These are phyloP conservation scores for Trochalopteron elliotii DNA, from an alignment of 2,113 vertebrate species.

Conservation along the genomic window DNA sequence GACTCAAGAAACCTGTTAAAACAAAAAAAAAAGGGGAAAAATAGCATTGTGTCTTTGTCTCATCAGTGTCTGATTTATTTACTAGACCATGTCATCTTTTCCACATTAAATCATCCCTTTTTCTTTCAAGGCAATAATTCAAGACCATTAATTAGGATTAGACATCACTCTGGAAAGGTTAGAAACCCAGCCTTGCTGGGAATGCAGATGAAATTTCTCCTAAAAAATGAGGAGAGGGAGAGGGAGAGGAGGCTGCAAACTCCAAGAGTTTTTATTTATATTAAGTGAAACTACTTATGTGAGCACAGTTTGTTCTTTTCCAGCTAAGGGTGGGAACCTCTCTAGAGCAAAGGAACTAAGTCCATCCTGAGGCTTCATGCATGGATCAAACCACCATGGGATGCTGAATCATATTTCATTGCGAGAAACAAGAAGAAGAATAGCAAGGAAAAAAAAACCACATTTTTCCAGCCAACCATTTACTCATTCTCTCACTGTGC, in stretches of 20 bases:
- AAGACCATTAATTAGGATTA: background rate
- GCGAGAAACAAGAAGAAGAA: background rate
- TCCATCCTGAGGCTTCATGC: background rate
- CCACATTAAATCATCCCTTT: background rate
- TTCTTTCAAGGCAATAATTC: background rate
- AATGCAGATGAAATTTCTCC: background rate
- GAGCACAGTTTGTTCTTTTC: background rate
- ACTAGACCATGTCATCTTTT: background rate
- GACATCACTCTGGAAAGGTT: background rate
- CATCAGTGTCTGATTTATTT: background rate
- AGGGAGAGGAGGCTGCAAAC: background rate
- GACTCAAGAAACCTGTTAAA: background rate
- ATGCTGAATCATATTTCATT: background rate
- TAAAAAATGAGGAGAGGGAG: background rate
- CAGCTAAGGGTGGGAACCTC: background rate
- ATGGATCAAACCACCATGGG: background rate
- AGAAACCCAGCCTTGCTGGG: background rate
- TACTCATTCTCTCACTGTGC: background rate
- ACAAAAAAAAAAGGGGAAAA: background rate
- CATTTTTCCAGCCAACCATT: background rate
- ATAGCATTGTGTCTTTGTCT: background rate
- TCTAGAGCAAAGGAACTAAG: background rate
- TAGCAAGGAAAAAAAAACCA: background rate
- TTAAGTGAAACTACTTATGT: background rate
- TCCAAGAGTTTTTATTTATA: background rate